These are phyloP conservation scores for Chironomus riparius DNA, from an alignment of 2,888 invertebrate genomes.

Conservation along the genomic window DNA sequence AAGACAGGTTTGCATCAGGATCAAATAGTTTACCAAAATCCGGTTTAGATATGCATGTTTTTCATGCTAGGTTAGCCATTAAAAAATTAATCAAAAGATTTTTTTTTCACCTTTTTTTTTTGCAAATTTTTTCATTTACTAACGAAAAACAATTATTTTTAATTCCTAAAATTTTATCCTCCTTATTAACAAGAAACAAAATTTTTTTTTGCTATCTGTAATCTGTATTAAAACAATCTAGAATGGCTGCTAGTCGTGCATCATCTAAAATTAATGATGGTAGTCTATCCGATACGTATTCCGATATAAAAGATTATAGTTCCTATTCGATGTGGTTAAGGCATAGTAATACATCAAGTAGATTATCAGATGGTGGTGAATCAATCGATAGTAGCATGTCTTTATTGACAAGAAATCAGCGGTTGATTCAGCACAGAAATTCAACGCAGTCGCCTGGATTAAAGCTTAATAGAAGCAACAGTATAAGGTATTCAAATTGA, in stretches of 20 bases:
- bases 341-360: constrained; percentile 72
- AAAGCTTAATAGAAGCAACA: constrained; percentile 80
- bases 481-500: constrained; percentile 61
- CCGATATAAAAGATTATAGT: constrained; percentile 63
- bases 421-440: constrained; percentile 39
- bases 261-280: constrained; percentile 59
- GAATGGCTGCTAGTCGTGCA: constrained; percentile 45
- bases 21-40: constrained; percentile 78
- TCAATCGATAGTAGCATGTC: constrained; percentile 69
- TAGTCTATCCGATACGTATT: constrained; percentile 73
- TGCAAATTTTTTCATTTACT: neutral
- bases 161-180: neutral
- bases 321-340: constrained; percentile 81
- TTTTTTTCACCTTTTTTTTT: neutral
- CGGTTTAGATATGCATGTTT: constrained; percentile 54
- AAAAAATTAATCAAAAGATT: neutral
- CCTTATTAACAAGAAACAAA: neutral
- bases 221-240: constrained; percentile 30
- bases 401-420: constrained; percentile 47
- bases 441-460: constrained; percentile 47
- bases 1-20: constrained; percentile 74
- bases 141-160: too few relatives aligned
- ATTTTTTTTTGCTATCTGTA: constrained; percentile 14
- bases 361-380: constrained; percentile 85
- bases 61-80: constrained; percentile 39